phyloP scores from a whole-genome alignment of 2,888 invertebrate genomes.

The Acleris sparsana region DNA sequence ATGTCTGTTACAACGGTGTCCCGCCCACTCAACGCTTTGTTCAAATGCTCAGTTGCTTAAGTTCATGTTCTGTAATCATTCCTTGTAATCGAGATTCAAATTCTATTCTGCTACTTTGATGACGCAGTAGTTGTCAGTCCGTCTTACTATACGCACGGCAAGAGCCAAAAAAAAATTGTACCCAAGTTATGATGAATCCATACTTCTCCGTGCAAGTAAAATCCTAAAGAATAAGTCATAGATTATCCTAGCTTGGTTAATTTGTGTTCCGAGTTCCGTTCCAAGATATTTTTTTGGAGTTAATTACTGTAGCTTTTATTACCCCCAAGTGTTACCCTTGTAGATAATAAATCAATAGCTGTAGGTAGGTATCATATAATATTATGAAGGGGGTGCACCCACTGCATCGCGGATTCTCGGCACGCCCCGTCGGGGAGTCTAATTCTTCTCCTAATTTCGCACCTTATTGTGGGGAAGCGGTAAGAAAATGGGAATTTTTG shows the following conservation, averaged over 20 bases:
- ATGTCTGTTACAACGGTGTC: constrained; percentile 1
- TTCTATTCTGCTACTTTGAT: no score
- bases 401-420: constrained; percentile 65
- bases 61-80: no score
- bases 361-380: constrained; percentile 45
- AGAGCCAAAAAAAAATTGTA: no score
- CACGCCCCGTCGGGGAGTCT: constrained; percentile 75
- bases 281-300: not conserved
- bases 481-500: constrained; percentile 74
- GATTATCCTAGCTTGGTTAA: not conserved
- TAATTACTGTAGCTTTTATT: constrained; percentile 1
- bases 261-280: not conserved
- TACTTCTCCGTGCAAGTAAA: no score
- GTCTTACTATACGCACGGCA: no score
- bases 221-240: no score
- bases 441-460: constrained; percentile 81
- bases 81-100: no score
- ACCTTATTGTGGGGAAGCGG: constrained; percentile 75
- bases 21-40: not conserved
- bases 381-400: constrained; percentile 45
- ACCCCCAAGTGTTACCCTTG: constrained; percentile 39
- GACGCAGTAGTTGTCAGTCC: no score
- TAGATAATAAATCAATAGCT: constrained; percentile 59
- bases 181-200: no score
- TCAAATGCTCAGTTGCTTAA: not conserved